Evolutionary conservation across 1,140 invertebrate species (phyloP), one percentile per base, ranked within the genome.

Genomic region (Drosophila mayri): DNA sequence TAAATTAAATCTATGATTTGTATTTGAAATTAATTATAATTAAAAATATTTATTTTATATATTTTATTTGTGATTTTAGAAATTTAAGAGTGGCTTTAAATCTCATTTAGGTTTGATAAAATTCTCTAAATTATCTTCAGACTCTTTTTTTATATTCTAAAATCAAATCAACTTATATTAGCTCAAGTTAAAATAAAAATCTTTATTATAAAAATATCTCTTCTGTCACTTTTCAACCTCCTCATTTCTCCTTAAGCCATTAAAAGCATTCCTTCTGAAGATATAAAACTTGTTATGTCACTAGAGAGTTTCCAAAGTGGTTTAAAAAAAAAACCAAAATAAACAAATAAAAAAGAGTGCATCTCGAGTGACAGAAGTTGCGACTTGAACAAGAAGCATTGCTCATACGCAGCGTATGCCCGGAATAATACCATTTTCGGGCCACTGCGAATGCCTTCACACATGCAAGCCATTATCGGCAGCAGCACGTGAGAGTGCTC

Each of bases 401-500:
- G 66, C 77, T 72, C 81, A 85, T 85, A 85, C 81, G 81, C 67
- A 50, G 50, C 52, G 50, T 77, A 28, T 68, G 76, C 59, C 72
- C 38, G 22, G 25, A 18, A 30, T 25, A 57, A 22, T 20, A 52
- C 16, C 16, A 55, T 32, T 54, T 40, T 47, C 14, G 54, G 46
- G 37, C 10, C 28, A 50, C 11, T 49, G 10, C 16, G 25, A 49
- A 14, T 50, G 28, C n/a, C 47, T 43, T 57, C 37, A 25, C 57
- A 54, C 47, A 78, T 74, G 46, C 64, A 58, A 58, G 52, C 49
- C 50, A 63, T 76, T 72, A 66, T 47, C 60, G 47, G 67, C 61
- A 70, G 65, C 84, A 87, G 65, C 84, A 87, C 79, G 76, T 83
- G 83, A 76, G 67, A 66, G 67, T 44, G 46, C n/a, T 49, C 14